Base-by-base conservation (phyloP, 2,888 invertebrate genomes). In the Chalcosyrphus nemorum region DNA sequence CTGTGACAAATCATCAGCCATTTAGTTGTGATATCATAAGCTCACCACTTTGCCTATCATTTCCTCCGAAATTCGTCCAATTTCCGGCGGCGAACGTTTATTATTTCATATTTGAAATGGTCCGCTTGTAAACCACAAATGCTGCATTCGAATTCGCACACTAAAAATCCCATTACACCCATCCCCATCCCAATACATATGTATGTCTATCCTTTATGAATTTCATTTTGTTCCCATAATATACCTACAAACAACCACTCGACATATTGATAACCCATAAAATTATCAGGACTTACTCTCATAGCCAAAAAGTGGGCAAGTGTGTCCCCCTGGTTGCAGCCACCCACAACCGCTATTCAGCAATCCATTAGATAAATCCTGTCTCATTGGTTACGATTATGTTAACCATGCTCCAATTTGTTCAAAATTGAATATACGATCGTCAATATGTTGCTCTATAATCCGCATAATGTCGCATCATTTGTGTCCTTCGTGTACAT, bases 331-430 rank as follows among this genome's bases (percentile, higher is more conserved):
- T 19, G 4, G n/a, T n/a, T n/a, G n/a, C n/a, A n/a, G n/a, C n/a
- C 21, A 35, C 43, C 38, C 29, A 9, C 57, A 11, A 59, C 77
- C 66, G 47, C 78, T 56, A 82, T 78, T 78, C 66, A 80, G 68
- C 80, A 80, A 84, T 80, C 84, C 84, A 84, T 84, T 80, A 70
- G 80, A 84, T 84, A 84, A 84, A 84, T 84, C 84, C 80, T 70
- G 84, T 84, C 84, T 80, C 84, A 84, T 84, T 84, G 84, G 74
- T 80, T 84, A 84, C 84, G 84, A 84, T 84, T 84, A 84, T 74
- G 84, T 74, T 84, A 84, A 84, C 84, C 84, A 84, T 84, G 80
- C 74, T 84, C 84, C 84, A 84, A 84, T 84, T 84, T 84, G 84
- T 84, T 84, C 84, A 84, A 84, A 84, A 84, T 84, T 84, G 84